These are phyloP conservation scores for Megaceryle torquata DNA, from an alignment of 2,113 vertebrate species.

Conservation along the genomic window DNA sequence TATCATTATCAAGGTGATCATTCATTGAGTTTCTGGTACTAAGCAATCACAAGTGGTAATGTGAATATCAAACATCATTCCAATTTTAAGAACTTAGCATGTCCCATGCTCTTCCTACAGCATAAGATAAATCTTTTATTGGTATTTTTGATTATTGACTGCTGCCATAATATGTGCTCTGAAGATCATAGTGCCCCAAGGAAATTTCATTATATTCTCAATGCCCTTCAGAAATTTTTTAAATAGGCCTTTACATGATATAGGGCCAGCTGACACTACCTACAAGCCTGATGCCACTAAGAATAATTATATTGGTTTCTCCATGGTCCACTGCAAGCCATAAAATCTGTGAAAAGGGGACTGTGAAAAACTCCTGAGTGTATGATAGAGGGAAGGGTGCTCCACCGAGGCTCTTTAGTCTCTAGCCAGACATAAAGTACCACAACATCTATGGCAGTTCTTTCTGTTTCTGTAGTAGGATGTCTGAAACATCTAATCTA, in stretches of 20 bases:
- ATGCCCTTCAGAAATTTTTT: background rate
- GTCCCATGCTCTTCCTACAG: background rate
- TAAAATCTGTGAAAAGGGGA: background rate
- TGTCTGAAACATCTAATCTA: background rate
- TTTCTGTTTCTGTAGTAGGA: background rate
- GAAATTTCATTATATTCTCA: background rate
- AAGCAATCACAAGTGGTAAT: background rate
- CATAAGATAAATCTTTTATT: background rate
- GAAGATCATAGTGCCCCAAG: background rate
- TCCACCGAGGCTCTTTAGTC: background rate
- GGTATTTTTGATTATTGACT: background rate
- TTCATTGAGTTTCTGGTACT: background rate
- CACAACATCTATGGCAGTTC: background rate
- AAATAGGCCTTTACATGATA: background rate
- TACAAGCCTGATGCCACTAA: background rate
- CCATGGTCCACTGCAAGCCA: background rate
- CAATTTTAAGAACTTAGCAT: background rate
- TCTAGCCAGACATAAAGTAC: background rate
- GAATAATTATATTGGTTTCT: background rate
- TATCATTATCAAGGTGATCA: background rate
- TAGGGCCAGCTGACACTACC: background rate
- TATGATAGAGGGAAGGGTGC: background rate
- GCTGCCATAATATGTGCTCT: background rate
- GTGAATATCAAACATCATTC: background rate
- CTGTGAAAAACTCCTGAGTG: background rate